Percentiles rank a stretch among this genome's conserved stretches.
These are phyloP conservation scores for Pseudomugil gertrudae DNA, from an alignment of 2,797 vertebrate species.

Conservation along the genomic window DNA sequence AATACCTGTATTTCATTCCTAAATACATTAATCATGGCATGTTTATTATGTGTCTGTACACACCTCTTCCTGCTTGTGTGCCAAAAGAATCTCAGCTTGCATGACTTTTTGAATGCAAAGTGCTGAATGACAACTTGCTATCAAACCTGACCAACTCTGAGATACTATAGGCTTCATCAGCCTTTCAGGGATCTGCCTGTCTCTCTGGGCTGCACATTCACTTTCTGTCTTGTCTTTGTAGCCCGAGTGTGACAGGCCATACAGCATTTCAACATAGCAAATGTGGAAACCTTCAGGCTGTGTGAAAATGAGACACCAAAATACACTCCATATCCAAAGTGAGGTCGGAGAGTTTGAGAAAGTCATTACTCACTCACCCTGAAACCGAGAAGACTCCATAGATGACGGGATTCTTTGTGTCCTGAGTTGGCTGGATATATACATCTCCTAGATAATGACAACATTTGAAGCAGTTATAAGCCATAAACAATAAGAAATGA, in stretches of 20 bases:
- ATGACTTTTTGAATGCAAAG: constrained; percentile 44
- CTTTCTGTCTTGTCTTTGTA: constrained; percentile 59
- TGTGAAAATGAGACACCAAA: constrained; percentile 51
- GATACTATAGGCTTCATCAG: constrained; percentile 48
- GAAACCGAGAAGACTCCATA: constrained; percentile 96
- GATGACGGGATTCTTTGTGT: constrained; percentile 96
- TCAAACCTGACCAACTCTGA: constrained; percentile 57
- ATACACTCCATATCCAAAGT: constrained; percentile 43
- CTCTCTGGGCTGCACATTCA: constrained; percentile 49
- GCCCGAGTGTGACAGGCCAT: constrained; percentile 50
- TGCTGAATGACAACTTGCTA: constrained; percentile 63
- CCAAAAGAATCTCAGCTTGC: constrained; percentile 40
- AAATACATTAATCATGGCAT: constrained; percentile 68
- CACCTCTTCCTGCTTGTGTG: constrained; percentile 37
- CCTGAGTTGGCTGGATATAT: constrained; percentile 97
- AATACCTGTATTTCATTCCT: constrained; percentile 66
- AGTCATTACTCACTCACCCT: constrained; percentile 84
- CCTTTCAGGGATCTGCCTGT: constrained; percentile 41
- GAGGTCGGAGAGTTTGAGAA: constrained; percentile 47
- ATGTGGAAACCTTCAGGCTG: constrained; percentile 47
- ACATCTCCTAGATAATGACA: constrained; percentile 88
- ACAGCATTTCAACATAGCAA: constrained; percentile 61
- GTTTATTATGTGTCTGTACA: constrained; percentile 64
- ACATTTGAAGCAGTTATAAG: constrained; percentile 12
- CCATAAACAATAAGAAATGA: not conserved